Evolutionary conservation across 2,113 vertebrate genomes (phyloP).

Genomic region (Phoxinus phoxinus): DNA sequence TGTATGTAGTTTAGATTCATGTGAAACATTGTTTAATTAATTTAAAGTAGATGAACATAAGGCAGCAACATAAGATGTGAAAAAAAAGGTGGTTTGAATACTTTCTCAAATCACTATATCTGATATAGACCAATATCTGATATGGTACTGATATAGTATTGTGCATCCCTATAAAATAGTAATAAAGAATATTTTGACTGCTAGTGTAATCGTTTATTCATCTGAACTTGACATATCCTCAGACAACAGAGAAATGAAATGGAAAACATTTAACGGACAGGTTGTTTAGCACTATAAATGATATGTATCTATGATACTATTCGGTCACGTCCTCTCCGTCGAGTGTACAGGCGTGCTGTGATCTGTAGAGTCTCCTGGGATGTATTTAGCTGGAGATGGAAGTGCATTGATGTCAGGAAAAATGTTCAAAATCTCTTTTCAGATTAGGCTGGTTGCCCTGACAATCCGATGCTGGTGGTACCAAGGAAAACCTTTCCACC

Average conservation of each 20-base stretch:
- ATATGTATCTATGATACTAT: background rate
- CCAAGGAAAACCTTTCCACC: background rate
- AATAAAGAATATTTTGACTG: background rate
- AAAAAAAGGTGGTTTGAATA: no score
- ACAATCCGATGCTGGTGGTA: background rate
- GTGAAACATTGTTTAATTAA: no score
- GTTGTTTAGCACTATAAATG: background rate
- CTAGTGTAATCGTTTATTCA: background rate
- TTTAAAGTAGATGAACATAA: no score
- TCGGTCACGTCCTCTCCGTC: background rate
- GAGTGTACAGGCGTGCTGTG: background rate
- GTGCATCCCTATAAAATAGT: background rate
- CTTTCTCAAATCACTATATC: no score
- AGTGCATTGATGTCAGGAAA: constrained; percentile 4
- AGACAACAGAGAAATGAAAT: background rate
- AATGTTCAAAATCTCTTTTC: constrained; percentile 13
- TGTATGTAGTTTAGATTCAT: no score
- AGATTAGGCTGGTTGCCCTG: constrained; percentile 2
- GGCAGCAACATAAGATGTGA: no score
- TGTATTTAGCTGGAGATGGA: constrained; percentile 11
- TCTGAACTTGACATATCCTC: background rate
- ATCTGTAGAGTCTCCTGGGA: constrained; percentile 15
- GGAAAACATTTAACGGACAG: background rate
- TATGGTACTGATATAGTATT: no score
- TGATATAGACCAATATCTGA: no score